Conservation (phyloP, 2,888 invertebrate species). For the Catocala fraxini region DNA sequence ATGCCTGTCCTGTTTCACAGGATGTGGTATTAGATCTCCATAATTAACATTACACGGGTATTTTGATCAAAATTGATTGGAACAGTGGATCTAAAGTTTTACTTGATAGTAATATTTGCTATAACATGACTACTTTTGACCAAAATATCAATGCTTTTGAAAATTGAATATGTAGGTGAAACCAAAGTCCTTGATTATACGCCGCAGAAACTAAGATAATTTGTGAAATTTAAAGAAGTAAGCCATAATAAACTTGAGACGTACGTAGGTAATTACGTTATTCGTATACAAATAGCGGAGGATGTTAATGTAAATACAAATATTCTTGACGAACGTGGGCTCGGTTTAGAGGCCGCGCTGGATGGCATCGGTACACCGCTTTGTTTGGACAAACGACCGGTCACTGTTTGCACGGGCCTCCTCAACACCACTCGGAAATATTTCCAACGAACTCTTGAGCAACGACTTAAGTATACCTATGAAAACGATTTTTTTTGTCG, state of each 20-base stretch:
- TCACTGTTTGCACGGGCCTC: conserved; percentile 82
- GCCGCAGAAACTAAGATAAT: conserved; percentile 7
- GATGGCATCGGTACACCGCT: conserved; percentile 64
- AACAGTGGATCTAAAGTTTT: too few species aligned
- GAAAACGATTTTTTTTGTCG: conserved; percentile 51
- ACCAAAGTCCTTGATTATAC: conserved; percentile 5
- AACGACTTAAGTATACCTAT: conserved; percentile 51
- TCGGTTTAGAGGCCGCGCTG: conserved; percentile 64
- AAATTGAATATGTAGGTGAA: background rate
- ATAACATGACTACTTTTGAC: too few species aligned
- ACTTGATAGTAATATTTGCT: too few species aligned
- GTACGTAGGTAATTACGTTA: conserved; percentile 70
- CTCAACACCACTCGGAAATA: conserved; percentile 81
- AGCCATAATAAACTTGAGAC: conserved; percentile 23
- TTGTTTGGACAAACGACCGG: conserved; percentile 83
- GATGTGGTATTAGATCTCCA: too few species aligned
- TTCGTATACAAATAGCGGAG: conserved; percentile 75
- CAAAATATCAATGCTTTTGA: background rate
- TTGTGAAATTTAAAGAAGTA: conserved; percentile 46
- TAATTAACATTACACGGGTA: too few species aligned
- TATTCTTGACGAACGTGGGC: conserved; percentile 72
- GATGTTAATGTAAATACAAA: conserved; percentile 77
- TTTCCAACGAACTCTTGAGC: conserved; percentile 74
- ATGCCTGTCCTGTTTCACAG: too few species aligned
- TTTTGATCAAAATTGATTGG: too few species aligned